Base-by-base conservation (phyloP, 1,140 invertebrate genomes). In the Elysia chlorotica region DNA sequence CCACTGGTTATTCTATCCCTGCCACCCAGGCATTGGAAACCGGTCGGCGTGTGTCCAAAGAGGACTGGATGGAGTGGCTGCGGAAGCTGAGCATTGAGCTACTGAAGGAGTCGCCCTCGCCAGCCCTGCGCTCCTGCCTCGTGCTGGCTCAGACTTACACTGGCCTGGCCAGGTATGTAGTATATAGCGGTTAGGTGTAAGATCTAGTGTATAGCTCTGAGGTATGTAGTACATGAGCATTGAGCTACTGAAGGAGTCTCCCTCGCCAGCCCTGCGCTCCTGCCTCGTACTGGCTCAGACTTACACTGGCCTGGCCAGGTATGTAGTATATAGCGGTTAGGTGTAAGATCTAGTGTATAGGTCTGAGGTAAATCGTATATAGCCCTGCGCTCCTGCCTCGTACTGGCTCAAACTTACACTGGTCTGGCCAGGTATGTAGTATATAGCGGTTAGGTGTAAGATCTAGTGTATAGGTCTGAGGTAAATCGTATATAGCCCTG, bases 11-110 rank as follows among this genome's bases (percentile, higher is more conserved):
- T n/a, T n/a, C n/a, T n/a, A n/a, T n/a, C n/a, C n/a, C n/a, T n/a
- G n/a, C n/a, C n/a, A n/a, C 80, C 17, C 62, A 86, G 81, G 94
- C 95, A 0, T 97, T 95, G 94, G 93, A 93, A n/a, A 94, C 94
- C 0, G 93, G 92, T 5, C 91, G 94, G 65, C 90, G 95, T 71
- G 95, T 97, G 0, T 97, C 95, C 4, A 97, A 98, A 86, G 98
- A 99, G 78, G 98, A 99, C 87, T 99, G 98, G 98, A 88, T 98
- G 6, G 96, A 99, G 88, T 99, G 97, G 98, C 85, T 99, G 10
- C 89, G 94, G 61, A 90, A 95, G 33, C 89, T 99, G 35, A 96
- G 95, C 66, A 95, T 97, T 76, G 96, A 96, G 71, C 89, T 99
- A 17, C 89, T 99, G 2, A 98, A 98, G 83, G 95, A 98, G 83